Percentiles rank a stretch among this genome's conserved stretches.
phyloP scores from a whole-genome alignment of 2,797 vertebrate genomes.

The Macroramphosus scolopax region DNA sequence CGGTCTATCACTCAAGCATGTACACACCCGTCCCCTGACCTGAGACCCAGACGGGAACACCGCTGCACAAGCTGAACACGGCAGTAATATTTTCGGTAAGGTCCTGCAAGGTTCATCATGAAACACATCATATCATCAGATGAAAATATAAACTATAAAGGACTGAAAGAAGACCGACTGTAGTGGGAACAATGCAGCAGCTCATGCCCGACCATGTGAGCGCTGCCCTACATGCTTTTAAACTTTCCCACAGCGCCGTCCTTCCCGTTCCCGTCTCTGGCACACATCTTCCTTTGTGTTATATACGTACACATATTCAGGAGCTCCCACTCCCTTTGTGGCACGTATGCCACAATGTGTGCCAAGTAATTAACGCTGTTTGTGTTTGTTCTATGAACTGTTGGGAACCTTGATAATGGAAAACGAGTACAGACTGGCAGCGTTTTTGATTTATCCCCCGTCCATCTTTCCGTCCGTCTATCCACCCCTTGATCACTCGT shows the following conservation, averaged over 20 bases:
- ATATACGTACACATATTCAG: conserved; percentile 35
- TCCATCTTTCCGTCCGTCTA: conserved; percentile 21
- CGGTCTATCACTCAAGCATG: too few species aligned
- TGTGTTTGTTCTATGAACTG: conserved; percentile 61
- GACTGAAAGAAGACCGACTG: not conserved
- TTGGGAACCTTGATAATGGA: conserved; percentile 65
- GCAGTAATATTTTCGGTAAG: too few species aligned
- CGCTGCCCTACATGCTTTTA: conserved; percentile 34
- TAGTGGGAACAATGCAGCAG: conserved; percentile 7
- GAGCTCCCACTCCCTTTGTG: conserved; percentile 34
- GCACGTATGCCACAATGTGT: conserved; percentile 41
- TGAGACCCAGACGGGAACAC: too few species aligned
- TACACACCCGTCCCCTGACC: too few species aligned
- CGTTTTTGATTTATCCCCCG: conserved; percentile 44
- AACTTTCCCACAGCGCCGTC: conserved; percentile 55
- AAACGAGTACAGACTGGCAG: conserved; percentile 64
- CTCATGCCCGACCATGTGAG: conserved; percentile 12
- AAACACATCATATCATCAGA: too few species aligned
- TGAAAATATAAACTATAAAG: not conserved
- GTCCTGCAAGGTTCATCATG: too few species aligned
- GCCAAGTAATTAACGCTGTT: conserved; percentile 72
- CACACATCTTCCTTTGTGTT: conserved; percentile 43
- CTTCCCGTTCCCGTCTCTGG: conserved; percentile 16
- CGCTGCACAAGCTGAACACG: too few species aligned
- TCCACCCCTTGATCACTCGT: too few species aligned